A percentile compares a stretch with the other conserved stretches of the same genome.
Conservation (phyloP, 37 sponge, comb jelly and placozoan genomes). For the Eunapius fragilis region DNA sequence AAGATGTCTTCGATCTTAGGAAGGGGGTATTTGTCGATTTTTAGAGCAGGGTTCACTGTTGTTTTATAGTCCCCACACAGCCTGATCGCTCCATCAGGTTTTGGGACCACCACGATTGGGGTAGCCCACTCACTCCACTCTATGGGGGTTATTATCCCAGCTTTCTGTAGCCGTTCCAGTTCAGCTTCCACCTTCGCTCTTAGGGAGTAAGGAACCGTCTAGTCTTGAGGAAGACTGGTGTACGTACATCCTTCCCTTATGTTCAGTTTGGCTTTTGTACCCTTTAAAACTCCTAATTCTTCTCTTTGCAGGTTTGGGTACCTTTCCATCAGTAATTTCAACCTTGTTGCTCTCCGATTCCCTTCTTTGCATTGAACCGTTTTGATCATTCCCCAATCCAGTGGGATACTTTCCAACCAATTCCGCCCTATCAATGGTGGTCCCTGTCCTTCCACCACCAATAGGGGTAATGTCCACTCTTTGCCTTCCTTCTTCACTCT, state of each 20-base stretch:
- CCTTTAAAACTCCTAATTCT: slow-evolving; percentile 1
- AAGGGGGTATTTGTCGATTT: slow-evolving; percentile 28
- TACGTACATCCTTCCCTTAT: neutral
- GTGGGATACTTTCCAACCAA: neutral
- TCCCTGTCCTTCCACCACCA: neutral
- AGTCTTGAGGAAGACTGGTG: neutral
- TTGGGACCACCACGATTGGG: slow-evolving; percentile 30
- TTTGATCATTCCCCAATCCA: neutral
- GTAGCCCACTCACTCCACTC: slow-evolving; percentile 36
- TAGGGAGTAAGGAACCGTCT: neutral
- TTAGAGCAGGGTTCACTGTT: slow-evolving; percentile 28
- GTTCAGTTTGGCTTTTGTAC: neutral
- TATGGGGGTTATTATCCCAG: slow-evolving; percentile 16
- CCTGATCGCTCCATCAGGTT: slow-evolving; percentile 20
- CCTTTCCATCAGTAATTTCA: neutral
- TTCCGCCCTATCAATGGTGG: too few species aligned
- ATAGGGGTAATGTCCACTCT: neutral
- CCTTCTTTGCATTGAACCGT: neutral
- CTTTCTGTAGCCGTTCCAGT: neutral
- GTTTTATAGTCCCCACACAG: slow-evolving; percentile 41
- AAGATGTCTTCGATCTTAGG: slow-evolving; percentile 40
- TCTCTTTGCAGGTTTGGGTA: neutral
- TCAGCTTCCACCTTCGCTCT: slow-evolving; percentile 3
- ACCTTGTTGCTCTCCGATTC: neutral
- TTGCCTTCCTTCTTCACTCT: slow-evolving; percentile 5